Evolutionary conservation across 2,888 invertebrate genomes (phyloP).

Genomic region (Dryomyza anilis): DNA sequence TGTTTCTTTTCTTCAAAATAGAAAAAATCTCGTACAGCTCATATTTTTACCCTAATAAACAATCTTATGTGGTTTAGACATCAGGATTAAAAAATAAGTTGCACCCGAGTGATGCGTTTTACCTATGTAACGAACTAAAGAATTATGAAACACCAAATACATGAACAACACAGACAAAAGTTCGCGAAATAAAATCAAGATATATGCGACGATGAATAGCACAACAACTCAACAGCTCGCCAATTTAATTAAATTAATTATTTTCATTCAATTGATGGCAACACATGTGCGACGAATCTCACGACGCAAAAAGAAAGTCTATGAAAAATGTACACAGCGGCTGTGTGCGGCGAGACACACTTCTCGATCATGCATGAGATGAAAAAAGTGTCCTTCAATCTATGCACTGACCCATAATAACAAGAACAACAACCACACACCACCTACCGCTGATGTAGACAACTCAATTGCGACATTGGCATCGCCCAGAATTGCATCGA

Average conservation of each 20-base stretch:
- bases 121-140: too few species aligned
- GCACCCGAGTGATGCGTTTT: too few species aligned
- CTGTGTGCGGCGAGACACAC: background rate
- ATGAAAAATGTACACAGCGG: background rate
- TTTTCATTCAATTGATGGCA: conserved; percentile 18
- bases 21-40: too few species aligned
- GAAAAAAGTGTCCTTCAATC: background rate
- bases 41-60: too few species aligned
- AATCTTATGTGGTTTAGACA: too few species aligned
- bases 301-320: background rate
- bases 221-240: background rate
- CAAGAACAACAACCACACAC: background rate
- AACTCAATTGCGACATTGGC: background rate
- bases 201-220: too few species aligned
- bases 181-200: too few species aligned
- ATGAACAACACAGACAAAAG: too few species aligned
- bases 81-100: too few species aligned
- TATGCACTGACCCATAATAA: background rate
- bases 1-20: too few species aligned
- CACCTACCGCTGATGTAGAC: conserved; percentile 10
- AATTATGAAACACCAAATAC: too few species aligned
- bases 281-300: conserved; percentile 13
- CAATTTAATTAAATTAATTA: conserved; percentile 10
- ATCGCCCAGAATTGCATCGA: background rate
- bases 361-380: background rate